These are phyloP conservation scores for Ciconia maguari DNA, from an alignment of 2,113 vertebrate genomes.

Conservation along the genomic window DNA sequence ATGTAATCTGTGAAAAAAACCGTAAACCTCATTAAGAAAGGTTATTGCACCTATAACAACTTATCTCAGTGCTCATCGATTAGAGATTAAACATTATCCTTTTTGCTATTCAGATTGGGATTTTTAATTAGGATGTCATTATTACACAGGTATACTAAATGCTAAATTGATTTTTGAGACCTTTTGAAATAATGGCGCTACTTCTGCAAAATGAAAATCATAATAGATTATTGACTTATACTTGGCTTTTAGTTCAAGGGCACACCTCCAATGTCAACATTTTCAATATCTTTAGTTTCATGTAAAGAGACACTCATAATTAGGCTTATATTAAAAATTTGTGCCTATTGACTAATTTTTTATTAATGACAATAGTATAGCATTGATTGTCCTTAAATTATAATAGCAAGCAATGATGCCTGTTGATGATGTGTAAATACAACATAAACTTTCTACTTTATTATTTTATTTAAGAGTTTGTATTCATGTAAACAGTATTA, in stretches of 20 bases:
- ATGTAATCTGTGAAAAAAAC: constrained; percentile 38
- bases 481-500: neutral
- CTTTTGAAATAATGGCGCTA: constrained; percentile 80
- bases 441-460: constrained; percentile 19
- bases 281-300: constrained; percentile 82
- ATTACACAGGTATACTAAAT: constrained; percentile 82
- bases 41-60: constrained; percentile 73
- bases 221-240: constrained; percentile 87
- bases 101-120: constrained; percentile 72
- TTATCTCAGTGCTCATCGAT: constrained; percentile 74
- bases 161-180: constrained; percentile 81
- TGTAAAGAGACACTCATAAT: constrained; percentile 77
- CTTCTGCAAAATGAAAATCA: constrained; percentile 87
- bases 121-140: constrained; percentile 85
- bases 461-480: constrained; percentile 40
- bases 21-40: constrained; percentile 65
- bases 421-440: constrained; percentile 18
- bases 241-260: constrained; percentile 77
- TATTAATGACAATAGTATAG: constrained; percentile 83
- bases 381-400: constrained; percentile 84
- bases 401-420: constrained; percentile 68
- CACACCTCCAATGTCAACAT: constrained; percentile 80
- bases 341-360: constrained; percentile 78
- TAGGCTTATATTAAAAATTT: constrained; percentile 78
- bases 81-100: constrained; percentile 78